These are phyloP conservation scores for Acleris holmiana DNA, from an alignment of 2,888 invertebrate species.

Conservation along the genomic window DNA sequence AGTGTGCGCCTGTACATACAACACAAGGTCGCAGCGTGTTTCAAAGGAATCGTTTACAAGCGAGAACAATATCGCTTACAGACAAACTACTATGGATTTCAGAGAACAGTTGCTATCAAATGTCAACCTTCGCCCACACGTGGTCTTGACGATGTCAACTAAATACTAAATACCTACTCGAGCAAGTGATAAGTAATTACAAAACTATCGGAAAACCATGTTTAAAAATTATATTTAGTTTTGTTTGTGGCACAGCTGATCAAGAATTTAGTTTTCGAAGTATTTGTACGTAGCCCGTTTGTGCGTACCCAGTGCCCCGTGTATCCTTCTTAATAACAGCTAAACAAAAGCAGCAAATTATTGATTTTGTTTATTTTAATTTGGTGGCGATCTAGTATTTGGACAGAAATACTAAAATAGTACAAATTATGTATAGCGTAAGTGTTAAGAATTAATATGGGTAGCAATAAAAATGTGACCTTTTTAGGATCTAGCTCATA, in stretches of 20 bases:
- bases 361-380: too few relatives aligned
- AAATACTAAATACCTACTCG: constrained; percentile 26
- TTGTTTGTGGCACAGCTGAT: neutral
- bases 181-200: constrained; percentile 14
- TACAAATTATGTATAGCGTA: too few relatives aligned
- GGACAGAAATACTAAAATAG: too few relatives aligned
- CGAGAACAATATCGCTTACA: constrained; percentile 37
- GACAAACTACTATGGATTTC: constrained; percentile 35
- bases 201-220: neutral
- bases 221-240: neutral
- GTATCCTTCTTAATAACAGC: too few relatives aligned
- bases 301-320: too few relatives aligned
- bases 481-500: constrained; percentile 14
- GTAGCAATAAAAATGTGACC: constrained; percentile 8
- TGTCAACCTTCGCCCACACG: constrained; percentile 35
- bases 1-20: constrained; percentile 44
- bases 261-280: too few relatives aligned
- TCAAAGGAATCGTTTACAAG: constrained; percentile 45
- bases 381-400: too few relatives aligned
- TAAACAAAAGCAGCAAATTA: too few relatives aligned
- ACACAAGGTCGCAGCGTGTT: constrained; percentile 64
- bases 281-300: too few relatives aligned
- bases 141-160: constrained; percentile 24
- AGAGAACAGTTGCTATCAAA: constrained; percentile 38
- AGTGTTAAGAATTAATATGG: too few relatives aligned